phyloP scores from a whole-genome alignment of 2,888 invertebrate species.

The Meteorus colon region DNA sequence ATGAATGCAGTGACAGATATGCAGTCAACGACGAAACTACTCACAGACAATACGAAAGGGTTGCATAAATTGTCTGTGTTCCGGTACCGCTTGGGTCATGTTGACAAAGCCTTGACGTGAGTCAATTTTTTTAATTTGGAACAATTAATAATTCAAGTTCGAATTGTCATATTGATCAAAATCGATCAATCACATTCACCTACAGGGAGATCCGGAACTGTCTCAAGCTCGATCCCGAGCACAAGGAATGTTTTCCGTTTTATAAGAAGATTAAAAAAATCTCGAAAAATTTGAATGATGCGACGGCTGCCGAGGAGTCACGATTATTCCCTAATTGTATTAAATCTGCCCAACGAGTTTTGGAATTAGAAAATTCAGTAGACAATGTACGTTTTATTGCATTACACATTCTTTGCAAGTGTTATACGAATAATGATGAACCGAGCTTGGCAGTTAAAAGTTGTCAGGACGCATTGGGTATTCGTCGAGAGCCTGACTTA shows the following conservation, averaged over 20 bases:
- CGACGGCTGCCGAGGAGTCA: constrained; percentile 78
- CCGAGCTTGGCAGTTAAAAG: constrained; percentile 81
- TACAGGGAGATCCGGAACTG: constrained; percentile 94
- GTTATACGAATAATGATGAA: constrained; percentile 83
- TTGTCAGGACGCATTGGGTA: constrained; percentile 87
- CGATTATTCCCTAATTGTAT: constrained; percentile 82
- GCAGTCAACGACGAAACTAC: constrained; percentile 90
- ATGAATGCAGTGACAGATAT: constrained; percentile 93
- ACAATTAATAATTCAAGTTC: neutral
- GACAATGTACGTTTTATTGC: constrained; percentile 84
- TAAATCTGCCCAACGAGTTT: constrained; percentile 79
- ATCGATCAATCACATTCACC: neutral
- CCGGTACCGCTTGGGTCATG: constrained; percentile 93
- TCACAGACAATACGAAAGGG: constrained; percentile 93
- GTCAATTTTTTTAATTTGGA: constrained; percentile 51
- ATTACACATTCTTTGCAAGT: constrained; percentile 86
- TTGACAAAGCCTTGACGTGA: constrained; percentile 90
- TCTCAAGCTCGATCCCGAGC: constrained; percentile 96
- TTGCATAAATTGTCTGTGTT: constrained; percentile 87
- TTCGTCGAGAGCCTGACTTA: constrained; percentile 83
- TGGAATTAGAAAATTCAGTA: constrained; percentile 82
- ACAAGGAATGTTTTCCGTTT: constrained; percentile 95
- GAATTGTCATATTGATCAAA: neutral
- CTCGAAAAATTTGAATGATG: constrained; percentile 83
- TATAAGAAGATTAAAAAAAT: constrained; percentile 98